Base-by-base conservation (phyloP, 2,888 invertebrate genomes). In the Spisula subtruncata region DNA sequence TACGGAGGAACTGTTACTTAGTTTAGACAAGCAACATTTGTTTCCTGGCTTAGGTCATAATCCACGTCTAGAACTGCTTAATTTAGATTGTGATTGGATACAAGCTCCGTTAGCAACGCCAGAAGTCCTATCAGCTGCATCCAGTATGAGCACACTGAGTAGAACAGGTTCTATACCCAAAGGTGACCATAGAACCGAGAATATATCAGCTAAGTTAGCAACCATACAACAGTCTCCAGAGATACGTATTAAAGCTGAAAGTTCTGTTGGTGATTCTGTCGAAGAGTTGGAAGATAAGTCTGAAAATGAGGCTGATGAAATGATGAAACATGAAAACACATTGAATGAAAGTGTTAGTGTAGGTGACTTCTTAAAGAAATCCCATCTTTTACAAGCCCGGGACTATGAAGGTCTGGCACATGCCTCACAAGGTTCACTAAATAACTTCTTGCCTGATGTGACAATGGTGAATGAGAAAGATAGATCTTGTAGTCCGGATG, bases 71-170 rank as follows among this genome's bases (percentile, higher is more conserved):
- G 91, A 93, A 25, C 20, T 86, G 29, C 87, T 94, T 66, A 92
- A 93, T 81, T 71, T 94, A 35, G 93, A 93, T 46, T 90, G 90
- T 46, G 93, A 93, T 25, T 86, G 91, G 81, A 93, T 94, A 5
- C 90, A 91, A 90, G 98, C 98, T 0, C 98, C 98, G 0, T 96
- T 98, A 35, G 98, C 98, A 16, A 98, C 98, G 85, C 98, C 98
- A 0, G 98, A 98, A 96, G 98, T 98, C 0, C 96, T 98, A 20
- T 98, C 98, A 0, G 98, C 98, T 96, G 97, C 98, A n/a, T 98
- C 98, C 2, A 98, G 98, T 95, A 97, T 98, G 86, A 98, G 98
- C 94, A 92, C 92, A 5, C 79, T 91, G 1, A 92, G 90, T 87
- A 75, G 86, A 51, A 46, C 86, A 32, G 87, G 83, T n/a, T 91